These are phyloP conservation scores for Bombus sibiricus DNA, from an alignment of 1,140 invertebrate genomes.

Conservation along the genomic window DNA sequence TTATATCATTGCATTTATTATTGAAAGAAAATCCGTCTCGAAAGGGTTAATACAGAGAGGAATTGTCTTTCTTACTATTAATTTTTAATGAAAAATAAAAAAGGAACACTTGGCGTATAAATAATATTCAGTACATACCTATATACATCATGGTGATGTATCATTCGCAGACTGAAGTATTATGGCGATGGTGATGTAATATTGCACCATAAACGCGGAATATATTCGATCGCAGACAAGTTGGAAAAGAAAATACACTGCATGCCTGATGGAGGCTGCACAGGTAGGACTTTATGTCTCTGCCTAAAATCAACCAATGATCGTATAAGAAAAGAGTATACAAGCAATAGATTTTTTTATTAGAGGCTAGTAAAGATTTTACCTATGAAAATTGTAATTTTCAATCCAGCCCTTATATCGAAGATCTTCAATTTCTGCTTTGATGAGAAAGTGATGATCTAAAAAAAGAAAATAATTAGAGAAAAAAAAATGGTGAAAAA, in stretches of 20 bases:
- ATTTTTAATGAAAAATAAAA: background rate
- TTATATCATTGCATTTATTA: too few species aligned
- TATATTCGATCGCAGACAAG: slow-evolving; percentile 76
- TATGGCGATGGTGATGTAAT: slow-evolving; percentile 76
- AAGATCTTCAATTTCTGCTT: background rate
- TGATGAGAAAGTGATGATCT: background rate
- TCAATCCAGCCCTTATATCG: background rate
- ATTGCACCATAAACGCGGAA: slow-evolving; percentile 78
- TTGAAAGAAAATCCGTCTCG: too few species aligned
- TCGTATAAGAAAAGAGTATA: background rate
- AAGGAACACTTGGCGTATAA: background rate
- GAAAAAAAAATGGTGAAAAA: too few species aligned
- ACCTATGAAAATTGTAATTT: background rate
- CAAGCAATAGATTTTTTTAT: background rate
- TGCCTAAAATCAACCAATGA: background rate
- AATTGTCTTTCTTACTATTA: background rate
- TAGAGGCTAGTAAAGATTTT: background rate
- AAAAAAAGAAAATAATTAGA: background rate
- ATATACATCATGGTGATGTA: background rate
- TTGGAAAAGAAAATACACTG: slow-evolving; percentile 58
- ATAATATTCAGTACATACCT: background rate
- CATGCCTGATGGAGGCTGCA: background rate
- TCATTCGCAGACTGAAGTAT: slow-evolving; percentile 70
- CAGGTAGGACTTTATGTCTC: slow-evolving; percentile 10
- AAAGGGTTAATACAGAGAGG: too few species aligned